A percentile compares a stretch with the other conserved stretches of the same genome.
phyloP scores from a whole-genome alignment of 1,140 invertebrate genomes.

The Procambarus virginalis region DNA sequence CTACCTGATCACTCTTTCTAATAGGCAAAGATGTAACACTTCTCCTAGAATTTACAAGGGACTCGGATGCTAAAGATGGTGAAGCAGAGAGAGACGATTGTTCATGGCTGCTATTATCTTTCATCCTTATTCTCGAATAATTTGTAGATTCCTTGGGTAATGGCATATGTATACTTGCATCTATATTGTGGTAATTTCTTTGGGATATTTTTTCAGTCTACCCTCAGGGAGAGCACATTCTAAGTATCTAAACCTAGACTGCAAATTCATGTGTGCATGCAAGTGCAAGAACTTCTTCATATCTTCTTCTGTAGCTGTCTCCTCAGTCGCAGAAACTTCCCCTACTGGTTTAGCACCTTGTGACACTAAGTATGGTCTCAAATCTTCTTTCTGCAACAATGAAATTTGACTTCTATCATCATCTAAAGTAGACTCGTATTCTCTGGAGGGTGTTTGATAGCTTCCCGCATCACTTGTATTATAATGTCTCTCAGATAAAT shows the following conservation, averaged over 20 bases:
- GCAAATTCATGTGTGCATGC: background rate
- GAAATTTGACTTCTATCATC: conserved; percentile 4
- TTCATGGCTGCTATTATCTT: too few relatives aligned
- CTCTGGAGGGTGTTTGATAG: conserved; percentile 23
- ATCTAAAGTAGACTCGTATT: conserved; percentile 12
- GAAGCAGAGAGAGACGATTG: background rate
- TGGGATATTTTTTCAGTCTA: background rate
- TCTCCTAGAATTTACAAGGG: background rate
- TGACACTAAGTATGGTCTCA: background rate
- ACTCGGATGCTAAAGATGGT: background rate
- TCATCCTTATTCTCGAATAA: too few relatives aligned
- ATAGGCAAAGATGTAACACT: background rate
- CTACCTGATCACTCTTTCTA: background rate
- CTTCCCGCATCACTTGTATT: background rate
- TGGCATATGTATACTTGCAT: background rate
- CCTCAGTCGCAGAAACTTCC: background rate
- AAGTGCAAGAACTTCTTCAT: background rate
- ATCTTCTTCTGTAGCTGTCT: background rate
- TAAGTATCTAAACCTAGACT: too few relatives aligned
- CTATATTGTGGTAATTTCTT: background rate
- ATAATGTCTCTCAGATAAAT: conserved; percentile 2
- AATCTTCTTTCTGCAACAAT: background rate
- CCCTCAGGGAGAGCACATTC: background rate
- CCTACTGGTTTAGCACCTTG: too few relatives aligned
- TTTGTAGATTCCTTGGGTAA: background rate